phyloP scores from a whole-genome alignment of 2,113 vertebrate genomes.

The Hiodon alosoides region DNA sequence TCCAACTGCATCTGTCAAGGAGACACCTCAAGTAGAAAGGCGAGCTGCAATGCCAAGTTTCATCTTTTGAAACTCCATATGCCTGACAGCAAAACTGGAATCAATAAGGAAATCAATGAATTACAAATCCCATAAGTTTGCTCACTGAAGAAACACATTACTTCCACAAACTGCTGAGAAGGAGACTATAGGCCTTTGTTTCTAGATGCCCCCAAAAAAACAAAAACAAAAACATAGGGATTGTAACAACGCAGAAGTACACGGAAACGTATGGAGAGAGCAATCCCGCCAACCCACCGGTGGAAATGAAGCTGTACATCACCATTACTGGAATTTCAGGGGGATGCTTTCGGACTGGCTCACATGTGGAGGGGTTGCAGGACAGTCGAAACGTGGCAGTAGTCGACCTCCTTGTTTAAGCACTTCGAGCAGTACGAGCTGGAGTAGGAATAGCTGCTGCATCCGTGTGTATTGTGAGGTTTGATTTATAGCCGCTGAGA shows the following conservation, averaged over 20 bases:
- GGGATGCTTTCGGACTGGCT: not conserved
- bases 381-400: not conserved
- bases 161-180: not conserved
- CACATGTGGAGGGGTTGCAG: not conserved
- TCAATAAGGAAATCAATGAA: slow-evolving; percentile 4
- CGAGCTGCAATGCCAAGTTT: not conserved
- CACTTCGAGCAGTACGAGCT: not conserved
- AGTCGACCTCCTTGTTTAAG: not conserved
- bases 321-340: not conserved
- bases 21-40: not conserved
- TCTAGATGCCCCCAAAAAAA: not conserved
- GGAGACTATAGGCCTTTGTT: slow-evolving; percentile 14
- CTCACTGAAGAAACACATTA: not conserved
- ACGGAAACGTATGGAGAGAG: not conserved
- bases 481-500: slow-evolving; percentile 11
- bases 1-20: not conserved
- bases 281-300: too few relatives aligned
- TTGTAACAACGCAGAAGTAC: not conserved
- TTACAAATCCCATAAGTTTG: not conserved
- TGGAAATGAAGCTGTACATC: not conserved
- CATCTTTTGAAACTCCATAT: not conserved
- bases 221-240: not conserved
- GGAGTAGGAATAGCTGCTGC: not conserved
- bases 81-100: slow-evolving; percentile 1
- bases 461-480: not conserved